Conservation (phyloP, 2,113 vertebrate genomes). For the Carassius auratus region DNA sequence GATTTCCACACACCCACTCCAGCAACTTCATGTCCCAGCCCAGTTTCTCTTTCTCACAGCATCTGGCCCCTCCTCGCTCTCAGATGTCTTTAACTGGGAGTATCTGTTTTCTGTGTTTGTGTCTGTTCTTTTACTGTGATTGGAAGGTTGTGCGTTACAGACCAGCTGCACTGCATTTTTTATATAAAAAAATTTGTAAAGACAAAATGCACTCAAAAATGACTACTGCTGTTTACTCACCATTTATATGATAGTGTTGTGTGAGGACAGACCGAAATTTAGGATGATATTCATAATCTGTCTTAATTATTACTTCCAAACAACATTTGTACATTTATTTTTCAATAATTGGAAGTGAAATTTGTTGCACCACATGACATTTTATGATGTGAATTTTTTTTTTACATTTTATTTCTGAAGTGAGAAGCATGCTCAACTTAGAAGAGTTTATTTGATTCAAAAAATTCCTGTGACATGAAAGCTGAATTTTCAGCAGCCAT, state of each 20-base stretch:
- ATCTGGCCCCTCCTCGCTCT: neutral
- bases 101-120: slow-evolving; percentile 2
- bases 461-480: neutral
- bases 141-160: slow-evolving; percentile 13
- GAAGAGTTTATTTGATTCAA: too few species aligned
- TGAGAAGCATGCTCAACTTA: neutral
- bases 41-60: neutral
- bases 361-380: neutral
- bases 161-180: slow-evolving; percentile 44
- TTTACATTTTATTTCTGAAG: too few species aligned
- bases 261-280: too few species aligned
- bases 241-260: neutral
- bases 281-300: too few species aligned
- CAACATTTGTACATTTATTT: neutral
- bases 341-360: neutral
- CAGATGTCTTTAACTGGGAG: neutral
- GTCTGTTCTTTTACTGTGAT: slow-evolving; percentile 3
- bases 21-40: neutral
- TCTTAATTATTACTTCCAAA: neutral
- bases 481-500: neutral
- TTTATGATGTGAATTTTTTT: neutral
- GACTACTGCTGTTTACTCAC: too few species aligned
- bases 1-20: neutral
- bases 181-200: neutral
- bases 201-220: neutral